Base-by-base conservation (phyloP, 2,888 invertebrate species). In the Acanthosepion lycidas region DNA sequence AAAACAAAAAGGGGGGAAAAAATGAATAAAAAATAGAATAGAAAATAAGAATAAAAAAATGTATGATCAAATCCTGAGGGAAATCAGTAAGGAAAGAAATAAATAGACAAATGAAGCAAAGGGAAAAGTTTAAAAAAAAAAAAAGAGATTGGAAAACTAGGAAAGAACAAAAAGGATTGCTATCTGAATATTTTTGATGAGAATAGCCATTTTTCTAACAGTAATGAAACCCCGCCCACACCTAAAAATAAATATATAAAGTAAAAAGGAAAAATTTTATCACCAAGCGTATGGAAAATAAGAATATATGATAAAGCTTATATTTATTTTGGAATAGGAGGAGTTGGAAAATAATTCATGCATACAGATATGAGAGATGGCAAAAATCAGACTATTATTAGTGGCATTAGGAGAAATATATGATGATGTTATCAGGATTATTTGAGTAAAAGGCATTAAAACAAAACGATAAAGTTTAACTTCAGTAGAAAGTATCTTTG, bases 41-140 rank as follows among this genome's bases (percentile, higher is more conserved):
- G 33, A 78, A 15, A n/a, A 78, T 33, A 78, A 78, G 9, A 78
- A 78, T 33, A n/a, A n/a, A 78, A 78, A 78, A 78, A n/a, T 78
- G n/a, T 78, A n/a, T 78, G 78, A 78, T 78, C n/a, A 78, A 78
- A 78, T 78, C 78, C 78, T n/a, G 78, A 78, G 78, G 78, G 78
- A 78, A 78, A 78, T 78, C 78, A 78, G n/a, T 78, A n/a, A 78
- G n/a, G 78, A 78, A 78, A 78, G n/a, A 78, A 78, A 78, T 78
- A 78, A 78, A 78, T 78, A 78, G 78, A 78, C n/a, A 78, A 78
- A 78, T 78, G 78, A 78, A 78, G n/a, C 78, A n/a, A 12, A 78
- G 5, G 18, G n/a, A 78, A n/a, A n/a, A 51, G 51, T 51, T 78
- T 12, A 33, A 33, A 33, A 78, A 78, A 78, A 33, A 78, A 33